phyloP scores from a whole-genome alignment of 2,888 invertebrate species.

The Thera obeliscata region DNA sequence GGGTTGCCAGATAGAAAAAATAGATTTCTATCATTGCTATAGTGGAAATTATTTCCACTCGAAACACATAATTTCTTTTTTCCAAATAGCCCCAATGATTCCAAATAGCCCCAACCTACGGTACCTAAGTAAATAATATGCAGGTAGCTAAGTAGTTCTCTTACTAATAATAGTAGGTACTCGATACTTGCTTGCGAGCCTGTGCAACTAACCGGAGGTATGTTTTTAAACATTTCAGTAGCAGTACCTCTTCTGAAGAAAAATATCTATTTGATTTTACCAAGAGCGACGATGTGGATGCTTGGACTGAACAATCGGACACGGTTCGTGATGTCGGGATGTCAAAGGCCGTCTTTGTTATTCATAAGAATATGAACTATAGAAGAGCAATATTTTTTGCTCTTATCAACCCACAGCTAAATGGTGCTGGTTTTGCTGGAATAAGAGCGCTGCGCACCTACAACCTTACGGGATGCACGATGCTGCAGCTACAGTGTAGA shows the following conservation, averaged over 20 bases:
- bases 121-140: neutral
- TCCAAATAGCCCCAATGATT: no score
- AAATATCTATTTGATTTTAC: slow-evolving; percentile 85
- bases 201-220: neutral
- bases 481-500: slow-evolving; percentile 81
- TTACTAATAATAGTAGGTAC: neutral
- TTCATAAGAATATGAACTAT: slow-evolving; percentile 85
- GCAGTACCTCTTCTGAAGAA: slow-evolving; percentile 53
- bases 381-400: slow-evolving; percentile 87
- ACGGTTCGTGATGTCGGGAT: slow-evolving; percentile 86
- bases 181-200: no score
- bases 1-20: no score
- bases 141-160: slow-evolving; percentile 8
- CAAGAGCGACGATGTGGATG: slow-evolving; percentile 72
- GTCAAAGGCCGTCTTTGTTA: slow-evolving; percentile 85
- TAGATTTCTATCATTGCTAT: no score
- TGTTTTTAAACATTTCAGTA: slow-evolving; percentile 44
- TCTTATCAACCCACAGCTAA: slow-evolving; percentile 86
- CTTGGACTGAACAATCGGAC: slow-evolving; percentile 87
- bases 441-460: slow-evolving; percentile 77
- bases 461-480: slow-evolving; percentile 76
- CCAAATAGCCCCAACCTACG: no score
- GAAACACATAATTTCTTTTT: no score
- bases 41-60: no score
- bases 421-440: slow-evolving; percentile 88